Conservation (phyloP, 2,113 vertebrate genomes). For the Thamnaconus septentrionalis region DNA sequence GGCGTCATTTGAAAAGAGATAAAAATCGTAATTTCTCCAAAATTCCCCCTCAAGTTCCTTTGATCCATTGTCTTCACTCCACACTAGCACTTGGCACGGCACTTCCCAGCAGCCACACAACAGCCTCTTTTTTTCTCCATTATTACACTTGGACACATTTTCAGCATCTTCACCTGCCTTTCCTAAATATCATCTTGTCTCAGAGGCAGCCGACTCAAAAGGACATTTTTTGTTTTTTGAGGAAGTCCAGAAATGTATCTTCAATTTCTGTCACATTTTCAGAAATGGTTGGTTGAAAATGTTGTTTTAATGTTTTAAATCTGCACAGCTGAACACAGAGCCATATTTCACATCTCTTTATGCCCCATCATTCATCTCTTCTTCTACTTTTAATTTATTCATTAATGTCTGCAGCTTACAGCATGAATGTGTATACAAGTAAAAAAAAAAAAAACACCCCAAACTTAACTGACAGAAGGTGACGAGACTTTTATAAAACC, state of each 20-base stretch:
- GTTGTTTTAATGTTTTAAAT: background rate
- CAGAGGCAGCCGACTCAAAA: conserved; percentile 2
- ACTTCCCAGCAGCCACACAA: background rate
- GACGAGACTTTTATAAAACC: conserved; percentile 66
- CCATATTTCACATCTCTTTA: background rate
- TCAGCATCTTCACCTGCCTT: conserved; percentile 4
- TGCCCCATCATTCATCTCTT: conserved; percentile 8
- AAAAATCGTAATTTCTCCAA: background rate
- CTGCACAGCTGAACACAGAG: background rate
- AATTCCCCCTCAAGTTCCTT: conserved; percentile 11
- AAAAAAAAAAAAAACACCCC: conserved; percentile 22
- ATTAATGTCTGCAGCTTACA: conserved; percentile 47
- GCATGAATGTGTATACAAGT: conserved; percentile 64
- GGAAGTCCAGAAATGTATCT: too few relatives aligned
- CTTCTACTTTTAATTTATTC: conserved; percentile 33
- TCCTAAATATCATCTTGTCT: background rate
- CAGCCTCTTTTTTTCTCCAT: conserved; percentile 11
- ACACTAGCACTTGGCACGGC: too few relatives aligned
- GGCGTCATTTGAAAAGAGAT: too few relatives aligned
- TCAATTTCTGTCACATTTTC: too few relatives aligned
- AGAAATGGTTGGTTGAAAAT: too few relatives aligned
- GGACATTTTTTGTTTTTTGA: too few relatives aligned
- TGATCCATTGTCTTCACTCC: too few relatives aligned
- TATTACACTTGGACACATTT: background rate
- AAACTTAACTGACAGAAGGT: conserved; percentile 35